Evolutionary conservation across 30 jellyfish, hydroid and myxozoan species (phyloP).

Genomic region (Aurelia coerulea): DNA sequence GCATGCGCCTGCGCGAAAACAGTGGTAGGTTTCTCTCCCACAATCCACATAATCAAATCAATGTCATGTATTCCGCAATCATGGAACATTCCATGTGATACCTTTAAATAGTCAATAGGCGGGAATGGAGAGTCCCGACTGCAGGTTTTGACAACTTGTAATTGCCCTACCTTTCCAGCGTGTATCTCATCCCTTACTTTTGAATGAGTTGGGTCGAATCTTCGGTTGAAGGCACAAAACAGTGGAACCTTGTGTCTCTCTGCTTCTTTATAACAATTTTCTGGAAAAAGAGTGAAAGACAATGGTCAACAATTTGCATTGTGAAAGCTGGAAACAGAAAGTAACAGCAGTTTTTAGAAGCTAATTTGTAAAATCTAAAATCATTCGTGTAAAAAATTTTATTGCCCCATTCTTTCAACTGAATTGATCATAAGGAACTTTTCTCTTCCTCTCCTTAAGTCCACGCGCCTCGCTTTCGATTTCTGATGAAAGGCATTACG

Average conservation of each 20-base stretch:
- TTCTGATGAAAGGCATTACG: too few relatives aligned
- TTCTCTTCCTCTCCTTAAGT: too few relatives aligned
- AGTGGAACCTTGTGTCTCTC: slow-evolving; percentile 74
- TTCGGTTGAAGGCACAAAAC: slow-evolving; percentile 97
- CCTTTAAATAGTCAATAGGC: slow-evolving; percentile 75
- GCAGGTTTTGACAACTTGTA: slow-evolving; percentile 85
- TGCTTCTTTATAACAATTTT: slow-evolving; percentile 81
- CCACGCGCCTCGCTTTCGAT: too few relatives aligned
- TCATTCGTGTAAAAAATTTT: too few relatives aligned
- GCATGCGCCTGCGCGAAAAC: slow-evolving; percentile 96
- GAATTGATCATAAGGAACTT: too few relatives aligned
- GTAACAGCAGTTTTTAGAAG: too few relatives aligned
- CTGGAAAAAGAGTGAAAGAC: slow-evolving; percentile 41
- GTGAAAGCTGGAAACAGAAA: too few relatives aligned
- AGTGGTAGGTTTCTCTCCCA: slow-evolving; percentile 72
- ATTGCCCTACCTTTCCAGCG: slow-evolving; percentile 85
- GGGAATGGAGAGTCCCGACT: slow-evolving; percentile 98
- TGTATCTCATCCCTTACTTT: slow-evolving; percentile 73
- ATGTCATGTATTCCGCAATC: slow-evolving; percentile 98
- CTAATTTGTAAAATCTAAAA: too few relatives aligned
- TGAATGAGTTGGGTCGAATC: slow-evolving; percentile 93
- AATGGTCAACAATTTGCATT: neutral
- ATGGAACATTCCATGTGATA: slow-evolving; percentile 94
- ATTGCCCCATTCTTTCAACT: too few relatives aligned
- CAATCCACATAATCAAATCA: slow-evolving; percentile 89